Percentiles rank a stretch among this genome's conserved stretches.
These are phyloP conservation scores for Rhagonycha lutea DNA, from an alignment of 2,888 invertebrate genomes.

Conservation along the genomic window DNA sequence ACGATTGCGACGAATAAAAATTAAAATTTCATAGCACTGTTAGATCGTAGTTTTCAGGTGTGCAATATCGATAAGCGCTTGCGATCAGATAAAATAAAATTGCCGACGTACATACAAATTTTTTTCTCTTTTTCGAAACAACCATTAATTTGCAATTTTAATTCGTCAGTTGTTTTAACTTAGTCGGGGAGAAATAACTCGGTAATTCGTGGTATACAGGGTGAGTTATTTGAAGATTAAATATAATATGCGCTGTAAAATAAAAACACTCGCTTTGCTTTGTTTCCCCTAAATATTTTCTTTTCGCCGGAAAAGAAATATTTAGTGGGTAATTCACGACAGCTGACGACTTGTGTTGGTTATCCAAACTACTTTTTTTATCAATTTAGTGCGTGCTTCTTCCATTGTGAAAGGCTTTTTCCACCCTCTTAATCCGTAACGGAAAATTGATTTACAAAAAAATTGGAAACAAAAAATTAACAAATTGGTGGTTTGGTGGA, in stretches of 20 bases:
- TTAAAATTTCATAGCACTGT: no score
- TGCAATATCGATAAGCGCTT: no score
- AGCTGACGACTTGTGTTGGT: not conserved
- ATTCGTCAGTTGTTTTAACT: no score
- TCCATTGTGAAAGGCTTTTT: not conserved
- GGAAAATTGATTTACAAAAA: not conserved
- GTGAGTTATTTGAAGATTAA: not conserved
- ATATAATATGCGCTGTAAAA: not conserved
- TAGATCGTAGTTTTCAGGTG: no score
- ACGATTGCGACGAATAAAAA: no score
- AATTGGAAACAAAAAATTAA: not conserved
- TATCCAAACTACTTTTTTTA: not conserved
- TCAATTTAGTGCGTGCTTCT: not conserved
- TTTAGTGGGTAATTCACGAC: not conserved
- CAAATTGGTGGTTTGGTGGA: not conserved
- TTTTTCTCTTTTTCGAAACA: no score
- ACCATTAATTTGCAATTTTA: no score
- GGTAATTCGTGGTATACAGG: not conserved
- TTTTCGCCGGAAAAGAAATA: not conserved
- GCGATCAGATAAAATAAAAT: no score
- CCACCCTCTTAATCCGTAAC: not conserved
- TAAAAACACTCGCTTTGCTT: not conserved
- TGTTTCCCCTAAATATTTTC: not conserved
- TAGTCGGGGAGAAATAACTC: not conserved
- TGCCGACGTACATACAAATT: no score